Base-by-base conservation (phyloP, 2,797 vertebrate genomes). In the Poecilia gillii region DNA sequence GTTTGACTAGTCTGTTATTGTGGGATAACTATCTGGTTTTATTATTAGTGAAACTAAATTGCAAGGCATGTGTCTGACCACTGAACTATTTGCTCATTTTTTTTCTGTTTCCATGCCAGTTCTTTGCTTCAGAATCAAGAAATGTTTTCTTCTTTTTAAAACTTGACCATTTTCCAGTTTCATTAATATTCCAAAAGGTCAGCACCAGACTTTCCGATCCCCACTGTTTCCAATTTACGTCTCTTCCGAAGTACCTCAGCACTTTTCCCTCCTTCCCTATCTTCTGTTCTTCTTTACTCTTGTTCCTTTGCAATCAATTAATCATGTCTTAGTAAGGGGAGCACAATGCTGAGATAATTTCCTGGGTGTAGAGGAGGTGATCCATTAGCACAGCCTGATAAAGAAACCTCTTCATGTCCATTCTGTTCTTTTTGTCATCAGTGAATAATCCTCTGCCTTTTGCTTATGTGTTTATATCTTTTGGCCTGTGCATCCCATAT, bases 121-220 rank as follows among this genome's bases (percentile, higher is more conserved):
- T 28, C 36, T 39, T 41, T 68, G 43, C 46, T 59, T 55, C 16
- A 31, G 6, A 33, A 62, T 59, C 23, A 8, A 6, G 23, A 31
- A 45, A 62, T 31, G 25, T 47, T 25, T 64, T 36, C 33, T 13
- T 28, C n/a, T 28, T 45, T 46, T 72, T 16, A 16, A 45, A 47
- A 47, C 62, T 82, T 91, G 86, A 83, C 85, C 78, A 81, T 87
- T 92, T 90, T 78, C 81, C 72, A 1, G 76, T 89, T 89, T 93
- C 88, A 93, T 94, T 94, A 94, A 91, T 94, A 94, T 93, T 94
- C 89, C 90, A 92, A 95, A 93, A 95, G 93, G 92, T 94, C 93
- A 93, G 81, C 84, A 71, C 12, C 80, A 75, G 78, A 82, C 92
- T 88, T 85, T 90, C 85, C 77, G 64, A 86, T 86, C 78, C 91